Evolutionary conservation across 2,113 vertebrate genomes (phyloP).

Genomic region (Oophaga pumilio): DNA sequence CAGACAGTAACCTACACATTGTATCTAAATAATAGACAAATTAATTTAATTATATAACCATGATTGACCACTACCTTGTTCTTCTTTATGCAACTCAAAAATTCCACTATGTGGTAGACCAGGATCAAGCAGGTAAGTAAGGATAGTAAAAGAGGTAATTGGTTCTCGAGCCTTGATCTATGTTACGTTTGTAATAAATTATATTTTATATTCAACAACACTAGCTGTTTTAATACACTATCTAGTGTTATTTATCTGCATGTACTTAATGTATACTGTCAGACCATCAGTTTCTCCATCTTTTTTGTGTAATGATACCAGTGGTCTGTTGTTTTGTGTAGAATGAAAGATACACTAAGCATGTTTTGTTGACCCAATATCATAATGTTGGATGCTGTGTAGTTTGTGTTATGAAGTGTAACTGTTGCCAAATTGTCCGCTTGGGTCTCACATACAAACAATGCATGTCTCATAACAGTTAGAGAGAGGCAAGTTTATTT

Average conservation of each 20-base stretch:
- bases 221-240: not conserved
- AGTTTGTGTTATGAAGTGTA: constrained; percentile 43
- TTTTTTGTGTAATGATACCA: constrained; percentile 30
- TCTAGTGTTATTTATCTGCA: constrained; percentile 53
- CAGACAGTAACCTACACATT: not conserved
- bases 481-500: constrained; percentile 36
- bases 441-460: constrained; percentile 46
- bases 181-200: constrained; percentile 2
- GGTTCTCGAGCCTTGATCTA: not conserved
- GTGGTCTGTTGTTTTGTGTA: constrained; percentile 48
- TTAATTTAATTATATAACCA: not conserved
- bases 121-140: constrained; percentile 63
- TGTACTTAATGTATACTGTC: constrained; percentile 50
- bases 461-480: constrained; percentile 48
- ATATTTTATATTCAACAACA: not conserved
- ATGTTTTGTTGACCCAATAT: constrained; percentile 28
- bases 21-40: not conserved
- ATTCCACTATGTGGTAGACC: constrained; percentile 62
- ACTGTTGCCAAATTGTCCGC: constrained; percentile 47
- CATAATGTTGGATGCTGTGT: constrained; percentile 36
- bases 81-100: constrained; percentile 68
- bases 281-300: constrained; percentile 46
- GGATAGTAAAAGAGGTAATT: constrained; percentile 45
- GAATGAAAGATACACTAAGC: constrained; percentile 37
- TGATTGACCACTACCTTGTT: constrained; percentile 66